Conservation (phyloP, 2,113 vertebrate genomes). For the Malurus melanocephalus region DNA sequence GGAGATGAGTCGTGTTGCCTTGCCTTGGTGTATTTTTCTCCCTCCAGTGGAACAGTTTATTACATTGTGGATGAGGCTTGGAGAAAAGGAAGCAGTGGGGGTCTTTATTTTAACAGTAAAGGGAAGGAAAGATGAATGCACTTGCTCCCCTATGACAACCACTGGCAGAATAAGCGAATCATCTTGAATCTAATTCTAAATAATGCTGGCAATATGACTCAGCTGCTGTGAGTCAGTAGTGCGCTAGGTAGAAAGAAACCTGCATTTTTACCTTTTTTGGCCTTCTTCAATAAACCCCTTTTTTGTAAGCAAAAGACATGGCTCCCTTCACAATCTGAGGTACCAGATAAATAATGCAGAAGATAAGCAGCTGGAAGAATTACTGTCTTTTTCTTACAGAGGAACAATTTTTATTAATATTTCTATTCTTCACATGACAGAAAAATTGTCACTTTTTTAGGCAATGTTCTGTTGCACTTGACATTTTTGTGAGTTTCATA, state of each 20-base stretch:
- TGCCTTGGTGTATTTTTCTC: not conserved
- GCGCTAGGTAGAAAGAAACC: not conserved
- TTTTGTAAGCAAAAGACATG: not conserved
- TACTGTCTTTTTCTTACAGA: not conserved
- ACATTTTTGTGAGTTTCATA: not conserved
- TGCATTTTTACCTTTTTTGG: slow-evolving; percentile 26
- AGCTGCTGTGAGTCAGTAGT: slow-evolving; percentile 30
- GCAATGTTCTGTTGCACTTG: not conserved
- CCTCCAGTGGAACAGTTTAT: not conserved
- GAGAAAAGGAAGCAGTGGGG: slow-evolving; percentile 12
- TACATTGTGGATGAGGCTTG: not conserved
- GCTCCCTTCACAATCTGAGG: not conserved
- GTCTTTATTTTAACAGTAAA: slow-evolving; percentile 36
- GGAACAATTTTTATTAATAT: not conserved
- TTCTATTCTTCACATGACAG: not conserved
- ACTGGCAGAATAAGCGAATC: slow-evolving; percentile 25
- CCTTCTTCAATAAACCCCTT: not conserved
- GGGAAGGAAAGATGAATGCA: slow-evolving; percentile 23
- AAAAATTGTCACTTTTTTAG: not conserved
- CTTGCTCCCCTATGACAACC: slow-evolving; percentile 9
- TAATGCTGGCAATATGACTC: slow-evolving; percentile 39
- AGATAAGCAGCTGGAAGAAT: not conserved
- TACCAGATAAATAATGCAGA: not conserved
- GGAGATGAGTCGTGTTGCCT: not conserved
- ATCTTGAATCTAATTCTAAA: slow-evolving; percentile 43